phyloP scores from a whole-genome alignment of 1,140 invertebrate genomes.

The Papilio aristodemus region DNA sequence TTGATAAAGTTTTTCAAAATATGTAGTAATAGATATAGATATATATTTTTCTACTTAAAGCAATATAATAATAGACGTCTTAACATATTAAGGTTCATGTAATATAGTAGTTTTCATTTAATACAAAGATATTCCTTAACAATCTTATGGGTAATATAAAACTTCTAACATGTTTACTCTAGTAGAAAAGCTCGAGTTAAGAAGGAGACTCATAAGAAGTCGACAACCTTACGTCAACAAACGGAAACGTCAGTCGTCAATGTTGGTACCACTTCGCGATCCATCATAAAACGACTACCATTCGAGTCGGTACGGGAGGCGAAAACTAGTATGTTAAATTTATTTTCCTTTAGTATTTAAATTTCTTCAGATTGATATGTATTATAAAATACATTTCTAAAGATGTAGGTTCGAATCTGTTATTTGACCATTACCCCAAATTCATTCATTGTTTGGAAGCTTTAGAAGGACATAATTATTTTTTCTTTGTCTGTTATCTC shows the following conservation, averaged over 20 bases:
- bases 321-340: no score
- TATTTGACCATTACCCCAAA: no score
- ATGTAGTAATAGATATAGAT: neutral
- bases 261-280: neutral
- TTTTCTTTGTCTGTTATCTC: no score
- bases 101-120: slow-evolving; percentile 39
- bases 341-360: no score
- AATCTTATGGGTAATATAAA: slow-evolving; percentile 48
- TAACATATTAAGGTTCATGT: slow-evolving; percentile 15
- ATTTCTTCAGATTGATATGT: no score
- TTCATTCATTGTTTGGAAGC: no score
- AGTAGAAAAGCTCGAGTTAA: slow-evolving; percentile 76
- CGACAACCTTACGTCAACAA: slow-evolving; percentile 63
- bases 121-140: slow-evolving; percentile 49
- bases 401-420: no score
- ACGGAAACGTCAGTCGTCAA: slow-evolving; percentile 36
- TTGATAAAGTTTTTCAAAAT: neutral
- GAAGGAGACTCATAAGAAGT: slow-evolving; percentile 72
- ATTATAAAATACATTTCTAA: no score
- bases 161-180: slow-evolving; percentile 55
- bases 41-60: neutral
- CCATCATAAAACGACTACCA: no score
- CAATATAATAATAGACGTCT: slow-evolving; percentile 5
- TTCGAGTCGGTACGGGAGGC: no score
- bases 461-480: no score